A percentile compares a stretch with the other conserved stretches of the same genome.
phyloP scores from a whole-genome alignment of 2,113 vertebrate genomes.

The Ictidomys tridecemlineatus region DNA sequence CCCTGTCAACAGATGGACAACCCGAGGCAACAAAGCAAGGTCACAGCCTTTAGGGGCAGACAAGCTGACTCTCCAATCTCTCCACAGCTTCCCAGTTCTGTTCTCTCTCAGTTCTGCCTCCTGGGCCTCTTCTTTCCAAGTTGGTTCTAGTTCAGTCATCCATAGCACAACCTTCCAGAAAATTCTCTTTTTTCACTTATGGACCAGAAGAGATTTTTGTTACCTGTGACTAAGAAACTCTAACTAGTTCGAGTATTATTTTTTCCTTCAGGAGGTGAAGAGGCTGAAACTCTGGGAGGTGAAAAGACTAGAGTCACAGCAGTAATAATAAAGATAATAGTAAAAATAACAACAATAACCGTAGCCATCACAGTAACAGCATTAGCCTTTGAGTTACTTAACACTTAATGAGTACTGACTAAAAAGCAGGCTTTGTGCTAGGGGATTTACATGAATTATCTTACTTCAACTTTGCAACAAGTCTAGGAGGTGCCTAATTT shows the following conservation, averaged over 20 bases:
- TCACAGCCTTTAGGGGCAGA: neutral
- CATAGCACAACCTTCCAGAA: neutral
- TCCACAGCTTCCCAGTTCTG: neutral
- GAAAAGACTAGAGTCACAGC: neutral
- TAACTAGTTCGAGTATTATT: slow-evolving; percentile 20
- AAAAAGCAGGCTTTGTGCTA: neutral
- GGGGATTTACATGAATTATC: neutral
- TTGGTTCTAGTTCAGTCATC: neutral
- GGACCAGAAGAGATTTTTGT: neutral
- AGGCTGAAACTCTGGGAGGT: neutral
- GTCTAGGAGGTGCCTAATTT: neutral
- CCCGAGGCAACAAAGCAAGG: neutral
- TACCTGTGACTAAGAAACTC: neutral
- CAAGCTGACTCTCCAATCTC: neutral
- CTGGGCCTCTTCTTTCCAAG: neutral
- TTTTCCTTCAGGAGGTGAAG: neutral
- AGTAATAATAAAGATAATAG: neutral
- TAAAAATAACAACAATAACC: neutral
- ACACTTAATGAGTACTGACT: neutral
- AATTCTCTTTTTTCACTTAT: neutral
- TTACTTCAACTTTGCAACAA: slow-evolving; percentile 13
- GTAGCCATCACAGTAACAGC: neutral
- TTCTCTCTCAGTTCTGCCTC: neutral
- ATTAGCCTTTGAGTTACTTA: neutral
- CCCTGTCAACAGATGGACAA: neutral